Base-by-base conservation (phyloP, 2,888 invertebrate genomes). In the Lepidonotus clava region DNA sequence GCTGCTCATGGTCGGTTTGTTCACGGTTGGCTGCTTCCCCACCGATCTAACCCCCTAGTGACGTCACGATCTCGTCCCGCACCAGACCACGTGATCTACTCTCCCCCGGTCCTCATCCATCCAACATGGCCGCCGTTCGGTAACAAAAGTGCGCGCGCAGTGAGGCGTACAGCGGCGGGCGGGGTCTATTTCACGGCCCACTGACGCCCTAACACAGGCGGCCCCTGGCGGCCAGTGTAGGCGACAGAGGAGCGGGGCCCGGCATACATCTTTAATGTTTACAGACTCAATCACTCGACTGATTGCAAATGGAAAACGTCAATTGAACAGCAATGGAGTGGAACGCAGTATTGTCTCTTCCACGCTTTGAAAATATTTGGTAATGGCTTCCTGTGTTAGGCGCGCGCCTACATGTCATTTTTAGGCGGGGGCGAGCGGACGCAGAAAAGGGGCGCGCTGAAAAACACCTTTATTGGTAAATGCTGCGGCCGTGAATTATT, bases 261-360 rank as follows among this genome's bases (percentile, higher is more conserved):
- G 21, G 46, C 46, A 80, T 80, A 8, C 24, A 80, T 24, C 2
- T 80, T 80, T 80, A 80, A 80, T 46, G 21, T 80, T 80, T 80
- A 28, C 80, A 41, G 80, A 80, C 41, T 41, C 80, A 80, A 80
- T 80, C 80, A 80, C 41, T 51, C 51, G 80, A 80, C 46, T 46
- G 80, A 80, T 51, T 51, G 80, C 80, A 46, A 80, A 80, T 80
- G 80, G 41, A 46, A 71, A 71, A 71, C 71, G 71, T 71, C 71
- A 38, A 71, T 71, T 71, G 71, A 11, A 71, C 71, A 71, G 24
- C 71, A 34, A 71, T 38, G 34, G 38, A 18, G 71, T n/a, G 71
- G 71, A 71, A 71, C 71, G 71, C 36, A 34, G 38, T 71, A 71
- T 71, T 71, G 71, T 71, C 71, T 34, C 71, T n/a, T 34, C 34